Conservation (phyloP, 2,888 invertebrate genomes). For the Petrolisthes cinctipes region DNA sequence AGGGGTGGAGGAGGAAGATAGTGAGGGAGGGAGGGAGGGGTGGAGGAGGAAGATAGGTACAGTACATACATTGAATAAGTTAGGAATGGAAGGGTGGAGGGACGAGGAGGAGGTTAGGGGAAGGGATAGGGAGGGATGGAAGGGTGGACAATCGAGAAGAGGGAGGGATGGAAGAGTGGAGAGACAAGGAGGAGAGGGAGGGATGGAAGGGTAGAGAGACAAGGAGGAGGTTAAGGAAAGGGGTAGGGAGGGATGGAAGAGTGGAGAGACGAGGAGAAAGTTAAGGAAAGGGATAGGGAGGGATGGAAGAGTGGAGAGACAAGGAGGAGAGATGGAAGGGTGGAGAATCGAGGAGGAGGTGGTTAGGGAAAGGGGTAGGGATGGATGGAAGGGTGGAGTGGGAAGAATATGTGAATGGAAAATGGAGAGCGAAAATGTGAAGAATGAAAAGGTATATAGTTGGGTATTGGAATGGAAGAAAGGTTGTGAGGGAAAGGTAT, state of each 20-base stretch:
- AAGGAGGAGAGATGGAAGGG: background rate
- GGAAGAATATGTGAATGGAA: background rate
- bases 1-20: background rate
- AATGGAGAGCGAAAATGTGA: background rate
- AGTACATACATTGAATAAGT: background rate
- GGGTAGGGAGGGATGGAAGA: background rate
- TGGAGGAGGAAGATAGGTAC: background rate
- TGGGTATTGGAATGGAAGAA: background rate
- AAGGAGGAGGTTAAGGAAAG: background rate
- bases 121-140: no score
- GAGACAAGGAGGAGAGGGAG: background rate
- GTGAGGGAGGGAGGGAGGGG: background rate
- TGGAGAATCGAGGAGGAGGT: no score
- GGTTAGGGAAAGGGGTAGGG: no score
- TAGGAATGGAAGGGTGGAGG: background rate
- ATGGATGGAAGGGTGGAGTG: no score
- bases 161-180: background rate
- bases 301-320: background rate
- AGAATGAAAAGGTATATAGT: no score
- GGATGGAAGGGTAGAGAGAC: background rate
- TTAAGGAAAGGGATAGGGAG: background rate
- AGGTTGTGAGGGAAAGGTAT: background rate
- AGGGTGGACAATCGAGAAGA: no score
- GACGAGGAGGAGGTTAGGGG: no score
- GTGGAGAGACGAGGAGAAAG: background rate